Conservation (phyloP, 2,888 invertebrate species). For the Tenodera sinensis region DNA sequence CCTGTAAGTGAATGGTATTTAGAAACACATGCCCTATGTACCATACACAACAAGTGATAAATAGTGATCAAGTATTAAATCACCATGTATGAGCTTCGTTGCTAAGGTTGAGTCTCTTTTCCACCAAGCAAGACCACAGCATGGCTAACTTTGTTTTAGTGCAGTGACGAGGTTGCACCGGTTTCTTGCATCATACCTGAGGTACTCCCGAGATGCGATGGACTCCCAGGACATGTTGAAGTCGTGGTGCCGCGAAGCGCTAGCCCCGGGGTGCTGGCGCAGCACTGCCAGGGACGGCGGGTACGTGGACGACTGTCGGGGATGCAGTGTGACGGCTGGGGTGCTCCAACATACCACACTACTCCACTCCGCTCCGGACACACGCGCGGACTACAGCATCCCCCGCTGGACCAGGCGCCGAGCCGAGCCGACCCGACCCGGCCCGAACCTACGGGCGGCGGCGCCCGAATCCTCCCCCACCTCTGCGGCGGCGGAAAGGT, state of each 20-base stretch:
- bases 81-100: not conserved
- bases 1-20: not conserved
- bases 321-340: constrained; percentile 25
- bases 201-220: constrained; percentile 74
- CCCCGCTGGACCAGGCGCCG: not conserved
- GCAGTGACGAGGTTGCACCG: not conserved
- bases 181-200: constrained; percentile 53
- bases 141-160: not conserved
- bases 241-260: constrained; percentile 46
- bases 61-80: not conserved
- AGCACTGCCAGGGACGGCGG: constrained; percentile 5
- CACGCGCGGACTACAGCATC: not conserved
- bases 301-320: constrained; percentile 34
- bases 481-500: not conserved
- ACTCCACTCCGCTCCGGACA: not conserved
- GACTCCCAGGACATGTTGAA: constrained; percentile 81
- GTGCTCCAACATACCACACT: not conserved
- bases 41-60: not conserved
- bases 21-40: not conserved
- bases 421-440: not conserved
- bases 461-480: not conserved
- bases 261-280: constrained; percentile 34
- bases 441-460: not conserved
- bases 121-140: not conserved
- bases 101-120: not conserved